These are phyloP conservation scores for Chironomus tepperi DNA, from an alignment of 1,140 invertebrate species.

Conservation along the genomic window DNA sequence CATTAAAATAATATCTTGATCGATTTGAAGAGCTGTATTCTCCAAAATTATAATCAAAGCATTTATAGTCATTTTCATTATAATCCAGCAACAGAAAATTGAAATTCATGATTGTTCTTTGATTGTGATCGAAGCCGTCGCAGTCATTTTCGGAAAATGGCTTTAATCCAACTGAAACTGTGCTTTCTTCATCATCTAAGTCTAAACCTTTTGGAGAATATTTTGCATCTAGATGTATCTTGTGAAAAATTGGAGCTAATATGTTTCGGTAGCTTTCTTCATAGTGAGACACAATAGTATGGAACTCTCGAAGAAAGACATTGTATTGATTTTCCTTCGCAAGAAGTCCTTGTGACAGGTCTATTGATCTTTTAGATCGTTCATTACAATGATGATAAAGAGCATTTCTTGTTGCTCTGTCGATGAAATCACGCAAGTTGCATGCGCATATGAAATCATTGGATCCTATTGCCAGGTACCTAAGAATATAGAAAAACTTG, in stretches of 20 bases:
- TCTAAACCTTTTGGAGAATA: not conserved
- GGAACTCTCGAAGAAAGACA: not conserved
- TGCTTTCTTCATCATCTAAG: not conserved
- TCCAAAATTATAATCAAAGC: slow-evolving; percentile 31
- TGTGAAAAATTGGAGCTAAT: not conserved
- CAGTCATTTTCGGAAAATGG: not conserved
- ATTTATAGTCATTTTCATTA: slow-evolving; percentile 32
- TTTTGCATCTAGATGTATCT: slow-evolving; percentile 10
- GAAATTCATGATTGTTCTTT: slow-evolving; percentile 26
- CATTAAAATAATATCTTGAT: slow-evolving; percentile 27
- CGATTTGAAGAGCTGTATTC: slow-evolving; percentile 23
- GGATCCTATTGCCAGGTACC: slow-evolving; percentile 39
- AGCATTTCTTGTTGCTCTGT: slow-evolving; percentile 36
- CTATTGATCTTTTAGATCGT: not conserved
- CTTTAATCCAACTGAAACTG: not conserved
- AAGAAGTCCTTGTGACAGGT: not conserved
- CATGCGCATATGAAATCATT: slow-evolving; percentile 49
- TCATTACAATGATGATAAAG: not conserved
- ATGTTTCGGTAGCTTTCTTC: slow-evolving; percentile 25
- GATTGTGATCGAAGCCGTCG: not conserved
- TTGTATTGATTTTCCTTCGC: not conserved
- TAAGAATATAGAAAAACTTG: not conserved
- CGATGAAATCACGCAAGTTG: slow-evolving; percentile 40
- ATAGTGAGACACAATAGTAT: not conserved
- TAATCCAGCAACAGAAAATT: slow-evolving; percentile 36